Conservation (phyloP, 37 sponge, comb jelly and placozoan species). For the Chondrosia reniformis region DNA sequence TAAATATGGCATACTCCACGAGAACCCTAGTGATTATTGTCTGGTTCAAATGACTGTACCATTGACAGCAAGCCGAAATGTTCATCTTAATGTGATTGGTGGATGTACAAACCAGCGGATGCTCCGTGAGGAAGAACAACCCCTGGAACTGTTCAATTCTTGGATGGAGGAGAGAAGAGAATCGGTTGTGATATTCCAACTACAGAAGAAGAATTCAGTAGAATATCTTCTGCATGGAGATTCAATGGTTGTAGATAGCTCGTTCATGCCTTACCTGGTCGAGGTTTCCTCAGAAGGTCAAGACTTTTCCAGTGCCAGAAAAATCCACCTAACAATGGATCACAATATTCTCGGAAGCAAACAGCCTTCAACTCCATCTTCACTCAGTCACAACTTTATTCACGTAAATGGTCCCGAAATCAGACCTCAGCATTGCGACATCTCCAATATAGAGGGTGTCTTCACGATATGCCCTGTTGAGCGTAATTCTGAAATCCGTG, state of each 20-base stretch:
- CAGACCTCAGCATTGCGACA: slow-evolving; percentile 62
- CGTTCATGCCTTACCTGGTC: slow-evolving; percentile 28
- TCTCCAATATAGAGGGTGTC: slow-evolving; percentile 26
- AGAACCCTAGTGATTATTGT: slow-evolving; percentile 53
- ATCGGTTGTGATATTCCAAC: slow-evolving; percentile 22
- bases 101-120: slow-evolving; percentile 28
- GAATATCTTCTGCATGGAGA: not conserved
- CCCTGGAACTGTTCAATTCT: slow-evolving; percentile 29
- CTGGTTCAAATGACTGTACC: slow-evolving; percentile 55
- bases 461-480: slow-evolving; percentile 62
- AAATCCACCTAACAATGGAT: slow-evolving; percentile 11
- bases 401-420: slow-evolving; percentile 39
- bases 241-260: not conserved
- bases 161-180: not conserved
- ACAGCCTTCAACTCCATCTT: slow-evolving; percentile 12
- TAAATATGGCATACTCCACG: slow-evolving; percentile 40
- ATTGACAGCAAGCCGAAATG: not conserved
- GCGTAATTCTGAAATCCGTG: slow-evolving; percentile 28
- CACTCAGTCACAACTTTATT: slow-evolving; percentile 13
- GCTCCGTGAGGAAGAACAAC: slow-evolving; percentile 38
- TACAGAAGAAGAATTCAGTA: slow-evolving; percentile 30
- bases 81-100: slow-evolving; percentile 29
- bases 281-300: slow-evolving; percentile 44
- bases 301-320: slow-evolving; percentile 6
- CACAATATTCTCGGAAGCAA: slow-evolving; percentile 47